phyloP scores from a whole-genome alignment of 1,140 invertebrate species.

The Pemphigus obesinymphae region DNA sequence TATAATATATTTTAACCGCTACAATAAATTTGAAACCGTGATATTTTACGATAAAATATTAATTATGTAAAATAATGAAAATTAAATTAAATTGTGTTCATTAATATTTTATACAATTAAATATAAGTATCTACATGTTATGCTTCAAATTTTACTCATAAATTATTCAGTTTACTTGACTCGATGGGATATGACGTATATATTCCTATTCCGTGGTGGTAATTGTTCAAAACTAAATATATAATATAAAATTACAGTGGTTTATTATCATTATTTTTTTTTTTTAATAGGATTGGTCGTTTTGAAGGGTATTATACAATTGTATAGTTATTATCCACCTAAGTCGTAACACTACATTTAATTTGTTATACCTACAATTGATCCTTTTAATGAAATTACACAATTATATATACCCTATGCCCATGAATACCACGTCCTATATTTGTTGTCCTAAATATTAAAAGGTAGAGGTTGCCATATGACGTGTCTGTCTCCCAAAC shows the following conservation, averaged over 20 bases:
- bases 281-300: background rate
- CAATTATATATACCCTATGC: background rate
- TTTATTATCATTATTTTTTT: background rate
- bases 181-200: too few species aligned
- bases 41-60: too few species aligned
- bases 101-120: too few species aligned
- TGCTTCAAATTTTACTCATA: too few species aligned
- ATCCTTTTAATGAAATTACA: constrained; percentile 25
- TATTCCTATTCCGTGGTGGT: too few species aligned
- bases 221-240: background rate
- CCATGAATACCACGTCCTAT: background rate
- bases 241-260: background rate
- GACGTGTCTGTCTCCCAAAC: background rate
- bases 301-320: background rate
- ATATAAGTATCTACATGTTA: too few species aligned
- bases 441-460: constrained; percentile 2
- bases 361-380: constrained; percentile 2
- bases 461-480: background rate
- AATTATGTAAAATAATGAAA: too few species aligned
- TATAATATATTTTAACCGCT: too few species aligned
- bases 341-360: background rate
- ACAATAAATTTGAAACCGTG: too few species aligned
- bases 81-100: too few species aligned
- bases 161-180: too few species aligned
- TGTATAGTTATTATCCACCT: constrained; percentile 8